Evolutionary conservation across 1,140 invertebrate species (phyloP).

Genomic region (Tetragnatha versicolor): DNA sequence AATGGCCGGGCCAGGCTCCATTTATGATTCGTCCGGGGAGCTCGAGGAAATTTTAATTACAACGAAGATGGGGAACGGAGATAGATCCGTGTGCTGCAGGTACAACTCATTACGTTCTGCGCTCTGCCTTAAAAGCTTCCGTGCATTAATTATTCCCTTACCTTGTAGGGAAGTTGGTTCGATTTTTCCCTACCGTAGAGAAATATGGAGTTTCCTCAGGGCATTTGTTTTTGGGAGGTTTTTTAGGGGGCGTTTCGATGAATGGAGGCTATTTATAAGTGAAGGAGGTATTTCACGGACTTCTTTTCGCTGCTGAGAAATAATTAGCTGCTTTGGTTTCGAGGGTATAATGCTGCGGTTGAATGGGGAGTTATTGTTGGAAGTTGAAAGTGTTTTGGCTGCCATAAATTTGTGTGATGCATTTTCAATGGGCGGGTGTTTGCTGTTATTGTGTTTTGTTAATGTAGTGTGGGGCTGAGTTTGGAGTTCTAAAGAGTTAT

Average conservation of each 20-base stretch:
- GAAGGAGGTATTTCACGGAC: too few species aligned
- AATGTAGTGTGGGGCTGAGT: too few species aligned
- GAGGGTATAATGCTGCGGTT: too few species aligned
- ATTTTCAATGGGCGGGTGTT: too few species aligned
- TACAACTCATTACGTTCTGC: slow-evolving; percentile 24
- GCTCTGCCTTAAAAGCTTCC: slow-evolving; percentile 30
- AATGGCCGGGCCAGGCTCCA: slow-evolving; percentile 27
- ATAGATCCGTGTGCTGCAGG: slow-evolving; percentile 38
- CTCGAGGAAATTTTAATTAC: slow-evolving; percentile 51
- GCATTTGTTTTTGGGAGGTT: background rate
- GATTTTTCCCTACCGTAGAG: too few species aligned
- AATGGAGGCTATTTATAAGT: background rate
- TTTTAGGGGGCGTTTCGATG: background rate
- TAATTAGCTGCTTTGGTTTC: too few species aligned
- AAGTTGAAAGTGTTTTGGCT: too few species aligned
- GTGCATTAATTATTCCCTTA: slow-evolving; percentile 49
- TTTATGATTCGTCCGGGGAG: slow-evolving; percentile 35
- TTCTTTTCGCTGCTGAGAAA: too few species aligned
- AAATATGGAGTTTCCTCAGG: background rate
- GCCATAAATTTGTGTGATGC: too few species aligned
- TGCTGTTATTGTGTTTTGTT: too few species aligned
- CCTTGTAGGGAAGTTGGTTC: slow-evolving; percentile 34
- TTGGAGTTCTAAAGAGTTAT: too few species aligned
- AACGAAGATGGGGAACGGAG: slow-evolving; percentile 33
- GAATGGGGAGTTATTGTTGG: too few species aligned